Base-by-base conservation (phyloP, 2,113 vertebrate genomes). In the Vulpes lagopus region DNA sequence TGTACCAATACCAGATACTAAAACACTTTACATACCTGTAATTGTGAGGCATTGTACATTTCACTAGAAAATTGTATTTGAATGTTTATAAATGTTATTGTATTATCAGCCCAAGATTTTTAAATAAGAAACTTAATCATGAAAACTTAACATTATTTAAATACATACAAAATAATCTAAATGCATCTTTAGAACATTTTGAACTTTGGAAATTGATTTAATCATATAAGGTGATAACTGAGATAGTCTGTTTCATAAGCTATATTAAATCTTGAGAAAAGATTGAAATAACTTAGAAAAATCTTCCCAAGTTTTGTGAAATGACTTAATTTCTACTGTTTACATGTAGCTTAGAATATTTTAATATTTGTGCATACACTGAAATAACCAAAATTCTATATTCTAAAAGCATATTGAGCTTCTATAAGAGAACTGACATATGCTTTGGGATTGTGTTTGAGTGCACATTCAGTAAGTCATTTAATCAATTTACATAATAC, bases 121-220 rank as follows among this genome's bases (percentile, higher is more conserved):
- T 67, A 96, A 80, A 62, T 87, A 85, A 96, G 92, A 92, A 85
- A 90, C 71, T 53, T 95, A 73, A 19, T 32, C 79, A 59, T 62
- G 14, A 96, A 96, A 95, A 89, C 1, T 3, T 57, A 94, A 78
- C 9, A 57, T 30, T 79, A 82, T 82, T 82, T 78, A 81, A 94
- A 91, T 76, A 76, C 5, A 79, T 62, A 90, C 65, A 92, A 84
- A 95, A 67, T 55, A 89, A 73, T 51, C 10, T 62, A 35, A 55
- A 55, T 62, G 3, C 84, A 53, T 23, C 49, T 35, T 95, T 55
- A 79, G 80, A 87, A 73, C 20, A 35, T 25, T 88, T 78, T 82
- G 35, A 89, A 64, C 35, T 76, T 96, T 85, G 16, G 10, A 91
- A 64, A 32, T 91, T 53, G 60, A 71, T 74, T 83, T 96, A 81